Conservation (phyloP, 2,888 invertebrate species). For the Chironomus tentans region DNA sequence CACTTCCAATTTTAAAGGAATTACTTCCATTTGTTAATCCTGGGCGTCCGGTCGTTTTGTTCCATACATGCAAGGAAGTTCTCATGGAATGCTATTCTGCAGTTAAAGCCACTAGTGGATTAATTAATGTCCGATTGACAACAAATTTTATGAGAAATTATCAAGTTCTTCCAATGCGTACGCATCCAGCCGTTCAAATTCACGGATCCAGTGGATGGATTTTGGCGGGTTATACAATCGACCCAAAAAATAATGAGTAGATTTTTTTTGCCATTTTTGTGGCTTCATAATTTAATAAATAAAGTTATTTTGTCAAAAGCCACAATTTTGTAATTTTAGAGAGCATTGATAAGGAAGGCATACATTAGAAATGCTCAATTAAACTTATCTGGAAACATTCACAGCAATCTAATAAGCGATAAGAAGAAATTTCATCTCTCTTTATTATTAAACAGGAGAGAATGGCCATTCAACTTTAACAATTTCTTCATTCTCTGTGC, state of each 20-base stretch:
- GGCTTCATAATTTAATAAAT: too few species aligned
- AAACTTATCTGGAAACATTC: too few species aligned
- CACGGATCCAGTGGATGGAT: slow-evolving; percentile 82
- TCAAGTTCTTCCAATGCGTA: slow-evolving; percentile 82
- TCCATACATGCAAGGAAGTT: slow-evolving; percentile 70
- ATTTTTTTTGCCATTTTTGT: slow-evolving; percentile 28
- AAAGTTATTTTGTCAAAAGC: too few species aligned
- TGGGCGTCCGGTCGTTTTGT: slow-evolving; percentile 79
- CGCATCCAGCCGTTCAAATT: slow-evolving; percentile 92
- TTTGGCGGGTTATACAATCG: slow-evolving; percentile 54
- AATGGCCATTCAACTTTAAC: too few species aligned
- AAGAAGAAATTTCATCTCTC: too few species aligned
- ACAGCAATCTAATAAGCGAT: too few species aligned
- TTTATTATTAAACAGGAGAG: too few species aligned
- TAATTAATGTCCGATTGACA: slow-evolving; percentile 67
- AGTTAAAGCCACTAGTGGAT: slow-evolving; percentile 61
- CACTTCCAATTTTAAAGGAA: slow-evolving; percentile 64
- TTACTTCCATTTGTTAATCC: slow-evolving; percentile 68
- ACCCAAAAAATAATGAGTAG: not conserved
- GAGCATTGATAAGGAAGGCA: too few species aligned
- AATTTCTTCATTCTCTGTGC: not conserved
- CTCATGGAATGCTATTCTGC: slow-evolving; percentile 72
- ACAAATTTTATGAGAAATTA: slow-evolving; percentile 84
- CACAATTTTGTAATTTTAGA: too few species aligned
- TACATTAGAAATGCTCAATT: too few species aligned